phyloP scores from a whole-genome alignment of 2,888 invertebrate genomes.

The Drosophila peninsularis region DNA sequence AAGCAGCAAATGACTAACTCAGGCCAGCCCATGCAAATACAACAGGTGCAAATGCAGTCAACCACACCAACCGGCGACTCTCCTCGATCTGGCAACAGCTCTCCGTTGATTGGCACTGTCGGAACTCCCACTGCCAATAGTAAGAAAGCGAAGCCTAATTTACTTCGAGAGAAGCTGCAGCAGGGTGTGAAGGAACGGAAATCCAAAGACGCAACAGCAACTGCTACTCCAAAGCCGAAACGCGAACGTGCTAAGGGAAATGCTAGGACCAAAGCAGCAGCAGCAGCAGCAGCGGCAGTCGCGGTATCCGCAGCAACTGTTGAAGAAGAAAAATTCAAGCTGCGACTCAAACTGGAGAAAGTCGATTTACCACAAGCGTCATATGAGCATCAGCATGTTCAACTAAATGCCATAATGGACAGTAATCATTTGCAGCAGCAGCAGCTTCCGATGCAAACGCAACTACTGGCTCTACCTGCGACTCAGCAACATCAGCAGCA shows the following conservation, averaged over 20 bases:
- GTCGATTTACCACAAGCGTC: slow-evolving; percentile 85
- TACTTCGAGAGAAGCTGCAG: slow-evolving; percentile 82
- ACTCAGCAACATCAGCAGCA: slow-evolving; percentile 31
- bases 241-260: slow-evolving; percentile 78
- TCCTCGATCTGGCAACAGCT: slow-evolving; percentile 61
- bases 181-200: slow-evolving; percentile 82
- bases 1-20: slow-evolving; percentile 50
- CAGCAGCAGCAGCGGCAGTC: slow-evolving; percentile 46
- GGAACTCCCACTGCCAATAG: slow-evolving; percentile 30
- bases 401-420: slow-evolving; percentile 53
- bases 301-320: slow-evolving; percentile 23
- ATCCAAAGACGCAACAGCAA: slow-evolving; percentile 57
- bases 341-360: slow-evolving; percentile 93
- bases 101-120: slow-evolving; percentile 42
- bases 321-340: slow-evolving; percentile 90
- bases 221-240: slow-evolving; percentile 70
- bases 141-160: slow-evolving; percentile 80
- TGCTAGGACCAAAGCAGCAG: slow-evolving; percentile 67
- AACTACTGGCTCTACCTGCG: slow-evolving; percentile 44
- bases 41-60: slow-evolving; percentile 27
- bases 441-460: slow-evolving; percentile 56
- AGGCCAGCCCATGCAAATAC: slow-evolving; percentile 35
- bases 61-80: slow-evolving; percentile 43
- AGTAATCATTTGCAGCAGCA: slow-evolving; percentile 47
- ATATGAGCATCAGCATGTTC: slow-evolving; percentile 47